Evolutionary conservation across 1,140 invertebrate genomes (phyloP), one percentile per base, ranked within the genome.

Genomic region (Zaprionus africanus): DNA sequence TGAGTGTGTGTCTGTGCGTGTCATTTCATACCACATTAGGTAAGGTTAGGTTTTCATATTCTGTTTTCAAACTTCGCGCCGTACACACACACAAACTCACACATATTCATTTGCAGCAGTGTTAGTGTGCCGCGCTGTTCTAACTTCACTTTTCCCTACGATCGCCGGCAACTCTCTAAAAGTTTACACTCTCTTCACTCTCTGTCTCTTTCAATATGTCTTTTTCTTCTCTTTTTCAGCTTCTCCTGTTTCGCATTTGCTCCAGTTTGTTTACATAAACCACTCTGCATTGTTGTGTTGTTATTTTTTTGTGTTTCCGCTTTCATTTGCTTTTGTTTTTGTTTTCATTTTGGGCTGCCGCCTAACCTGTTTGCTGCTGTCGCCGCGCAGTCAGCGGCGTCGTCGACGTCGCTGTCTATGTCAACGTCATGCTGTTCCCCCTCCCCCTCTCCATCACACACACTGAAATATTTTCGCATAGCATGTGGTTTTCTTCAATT

Each of bases 41-140:
- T 88, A 90, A 88, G 85, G 85, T 88, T 88, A 88, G 85, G 85
- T 85, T 88, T 88, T 90, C 68, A 90, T 84, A 90, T 90, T 90
- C 72, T 78, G 74, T 87, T 90, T 90, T 75, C 66, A 69, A 90
- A 71, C 71, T 79, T 61, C 75, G 57, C 68, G 67, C 66, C 73
- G 54, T 60, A 61, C 36, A 31, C 36, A 60, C 57, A 53, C 49
- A 54, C 46, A 46, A 9, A 46, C 13, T 7, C n/a, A 36, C 7
- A 31, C 11, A 54, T n/a, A 57, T 4, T 12, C 24, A 43, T n/a
- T 17, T 43, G 41, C 41, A 9, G 7, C n/a, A 17, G n/a, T 46
- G 17, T 46, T 17, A 3, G 41, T 9, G 41, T n/a, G n/a, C 41
- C n/a, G 38, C 7, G 49, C 4, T 68, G 70, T 9, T 62, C 43